A percentile compares a stretch with the other conserved stretches of the same genome.
Conservation (phyloP, 2,797 vertebrate genomes). For the Orestias chungarensis region DNA sequence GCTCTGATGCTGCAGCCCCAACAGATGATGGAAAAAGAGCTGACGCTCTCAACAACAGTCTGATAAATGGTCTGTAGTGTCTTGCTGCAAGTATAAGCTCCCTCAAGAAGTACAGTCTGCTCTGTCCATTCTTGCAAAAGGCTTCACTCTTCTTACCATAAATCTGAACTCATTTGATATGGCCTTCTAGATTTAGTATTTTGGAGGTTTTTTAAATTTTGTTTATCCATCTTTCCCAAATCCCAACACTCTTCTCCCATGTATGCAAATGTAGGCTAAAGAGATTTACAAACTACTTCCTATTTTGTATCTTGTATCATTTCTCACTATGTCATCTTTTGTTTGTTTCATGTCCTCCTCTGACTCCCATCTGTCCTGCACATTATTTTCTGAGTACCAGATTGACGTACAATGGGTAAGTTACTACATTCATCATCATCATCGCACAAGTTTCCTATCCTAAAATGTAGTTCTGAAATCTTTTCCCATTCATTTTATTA, state of each 20-base stretch:
- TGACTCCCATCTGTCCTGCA: slow-evolving; percentile 71
- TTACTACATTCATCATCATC: slow-evolving; percentile 45
- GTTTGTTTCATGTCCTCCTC: slow-evolving; percentile 46
- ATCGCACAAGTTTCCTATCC: not conserved
- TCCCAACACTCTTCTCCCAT: not conserved
- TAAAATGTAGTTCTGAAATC: not conserved
- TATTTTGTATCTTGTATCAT: slow-evolving; percentile 1
- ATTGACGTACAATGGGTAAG: slow-evolving; percentile 95
- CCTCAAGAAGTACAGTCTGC: too few species aligned
- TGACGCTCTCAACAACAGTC: too few species aligned
- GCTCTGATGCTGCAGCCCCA: too few species aligned
- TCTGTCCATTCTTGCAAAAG: too few species aligned
- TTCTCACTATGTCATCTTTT: slow-evolving; percentile 54
- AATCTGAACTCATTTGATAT: too few species aligned
- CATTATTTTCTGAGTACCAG: slow-evolving; percentile 82
- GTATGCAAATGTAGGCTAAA: not conserved
- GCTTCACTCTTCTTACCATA: too few species aligned
- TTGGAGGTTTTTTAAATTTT: not conserved
- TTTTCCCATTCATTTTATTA: not conserved
- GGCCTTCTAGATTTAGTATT: not conserved
- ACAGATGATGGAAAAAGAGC: too few species aligned
- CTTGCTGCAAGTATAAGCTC: too few species aligned
- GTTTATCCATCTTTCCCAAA: not conserved
- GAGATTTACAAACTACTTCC: not conserved
- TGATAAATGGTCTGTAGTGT: too few species aligned